Conservation (phyloP, 2,797 vertebrate genomes). For the Cynopterus sphinx region DNA sequence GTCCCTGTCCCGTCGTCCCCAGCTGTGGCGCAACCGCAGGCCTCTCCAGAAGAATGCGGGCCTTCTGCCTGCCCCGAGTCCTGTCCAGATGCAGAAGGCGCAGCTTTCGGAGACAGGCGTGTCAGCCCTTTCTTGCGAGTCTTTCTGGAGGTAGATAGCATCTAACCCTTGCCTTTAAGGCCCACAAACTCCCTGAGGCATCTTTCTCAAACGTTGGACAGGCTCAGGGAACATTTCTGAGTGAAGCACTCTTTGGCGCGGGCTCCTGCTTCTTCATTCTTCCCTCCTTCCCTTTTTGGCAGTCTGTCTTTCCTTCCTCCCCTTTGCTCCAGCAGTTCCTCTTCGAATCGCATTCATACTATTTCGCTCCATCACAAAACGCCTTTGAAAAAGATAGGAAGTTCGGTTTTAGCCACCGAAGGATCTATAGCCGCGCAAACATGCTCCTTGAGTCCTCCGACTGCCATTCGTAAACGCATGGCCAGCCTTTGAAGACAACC, state of each 20-base stretch:
- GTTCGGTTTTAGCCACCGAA: background rate
- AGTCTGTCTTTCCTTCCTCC: background rate
- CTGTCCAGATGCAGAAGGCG: background rate
- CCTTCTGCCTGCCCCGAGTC: background rate
- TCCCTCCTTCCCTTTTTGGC: background rate
- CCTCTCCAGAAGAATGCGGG: background rate
- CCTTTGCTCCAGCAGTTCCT: background rate
- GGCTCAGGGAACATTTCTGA: background rate
- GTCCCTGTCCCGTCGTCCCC: background rate
- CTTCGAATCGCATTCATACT: slow-evolving; percentile 6
- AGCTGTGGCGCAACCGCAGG: background rate
- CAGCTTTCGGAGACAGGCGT: background rate
- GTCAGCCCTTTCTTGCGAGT: background rate
- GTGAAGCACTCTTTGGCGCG: background rate
- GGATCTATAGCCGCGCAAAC: background rate
- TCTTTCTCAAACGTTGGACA: background rate
- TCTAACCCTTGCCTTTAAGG: background rate
- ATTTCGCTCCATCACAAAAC: background rate
- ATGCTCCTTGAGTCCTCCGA: background rate
- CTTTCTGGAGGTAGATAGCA: background rate
- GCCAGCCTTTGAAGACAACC: background rate
- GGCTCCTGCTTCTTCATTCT: background rate
- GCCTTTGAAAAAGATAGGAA: background rate
- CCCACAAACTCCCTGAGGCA: background rate
- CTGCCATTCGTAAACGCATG: background rate